Evolutionary conservation across 2,113 vertebrate species (phyloP).

Genomic region (Acrocephalus arundinaceus): DNA sequence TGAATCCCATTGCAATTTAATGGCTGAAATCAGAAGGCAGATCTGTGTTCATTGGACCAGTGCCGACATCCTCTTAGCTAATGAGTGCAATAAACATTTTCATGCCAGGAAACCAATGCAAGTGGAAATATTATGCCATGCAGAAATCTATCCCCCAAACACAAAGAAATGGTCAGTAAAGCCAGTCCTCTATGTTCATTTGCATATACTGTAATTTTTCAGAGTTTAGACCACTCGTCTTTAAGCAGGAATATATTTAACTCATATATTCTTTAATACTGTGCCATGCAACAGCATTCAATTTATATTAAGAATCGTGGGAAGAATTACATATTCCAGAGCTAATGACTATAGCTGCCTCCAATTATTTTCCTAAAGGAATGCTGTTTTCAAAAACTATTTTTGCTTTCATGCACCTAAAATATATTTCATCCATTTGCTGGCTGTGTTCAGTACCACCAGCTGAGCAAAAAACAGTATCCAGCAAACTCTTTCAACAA

Average conservation of each 20-base stretch:
- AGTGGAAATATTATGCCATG: slow-evolving; percentile 90
- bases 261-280: slow-evolving; percentile 21
- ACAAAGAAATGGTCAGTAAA: slow-evolving; percentile 79
- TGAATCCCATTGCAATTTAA: slow-evolving; percentile 85
- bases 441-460: neutral
- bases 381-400: slow-evolving; percentile 47
- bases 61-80: slow-evolving; percentile 94
- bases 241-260: slow-evolving; percentile 34
- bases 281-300: neutral
- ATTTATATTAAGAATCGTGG: slow-evolving; percentile 32
- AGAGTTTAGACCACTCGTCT: slow-evolving; percentile 38
- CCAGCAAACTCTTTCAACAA: slow-evolving; percentile 1
- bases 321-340: slow-evolving; percentile 59
- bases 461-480: slow-evolving; percentile 2
- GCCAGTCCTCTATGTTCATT: slow-evolving; percentile 55
- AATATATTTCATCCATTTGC: neutral
- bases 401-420: slow-evolving; percentile 25
- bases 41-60: slow-evolving; percentile 92
- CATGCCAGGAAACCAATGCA: slow-evolving; percentile 90
- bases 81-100: slow-evolving; percentile 98
- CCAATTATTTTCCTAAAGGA: slow-evolving; percentile 68
- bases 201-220: slow-evolving; percentile 60
- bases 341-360: slow-evolving; percentile 52
- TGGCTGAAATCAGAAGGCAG: slow-evolving; percentile 87
- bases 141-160: slow-evolving; percentile 84